Evolutionary conservation across 2,797 vertebrate genomes (phyloP).

Genomic region (Knipowitschia caucasica): DNA sequence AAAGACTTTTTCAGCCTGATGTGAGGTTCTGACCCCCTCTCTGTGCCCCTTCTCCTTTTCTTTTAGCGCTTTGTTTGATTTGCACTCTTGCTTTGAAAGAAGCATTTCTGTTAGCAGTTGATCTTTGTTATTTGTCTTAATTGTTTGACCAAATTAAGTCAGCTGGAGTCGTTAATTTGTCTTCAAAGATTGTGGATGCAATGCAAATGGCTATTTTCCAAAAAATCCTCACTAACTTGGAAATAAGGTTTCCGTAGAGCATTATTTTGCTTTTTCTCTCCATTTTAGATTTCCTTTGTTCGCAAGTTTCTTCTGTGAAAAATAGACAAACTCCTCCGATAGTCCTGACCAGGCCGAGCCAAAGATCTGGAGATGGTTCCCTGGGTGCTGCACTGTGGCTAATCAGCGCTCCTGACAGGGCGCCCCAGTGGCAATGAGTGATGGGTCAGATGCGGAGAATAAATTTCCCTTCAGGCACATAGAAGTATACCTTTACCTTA

Average conservation of each 20-base stretch:
- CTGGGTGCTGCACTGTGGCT: neutral
- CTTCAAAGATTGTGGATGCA: neutral
- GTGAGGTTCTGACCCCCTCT: conserved; percentile 37
- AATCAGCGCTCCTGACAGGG: neutral
- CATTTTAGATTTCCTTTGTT: neutral
- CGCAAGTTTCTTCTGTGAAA: neutral
- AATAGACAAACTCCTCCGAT: neutral
- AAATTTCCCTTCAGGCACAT: neutral
- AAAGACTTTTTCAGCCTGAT: conserved; percentile 34
- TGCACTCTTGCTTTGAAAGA: neutral
- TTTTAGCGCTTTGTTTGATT: neutral
- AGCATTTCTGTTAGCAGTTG: neutral
- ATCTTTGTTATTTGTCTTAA: neutral
- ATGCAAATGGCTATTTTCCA: neutral
- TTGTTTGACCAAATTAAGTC: neutral
- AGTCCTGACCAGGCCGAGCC: neutral
- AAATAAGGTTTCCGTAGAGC: too few relatives aligned
- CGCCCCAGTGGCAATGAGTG: neutral
- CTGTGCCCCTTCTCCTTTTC: conserved; percentile 2
- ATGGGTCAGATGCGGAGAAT: conserved; percentile 1
- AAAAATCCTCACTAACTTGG: neutral
- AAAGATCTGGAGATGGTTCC: neutral
- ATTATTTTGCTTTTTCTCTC: too few relatives aligned
- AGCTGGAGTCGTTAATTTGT: neutral
- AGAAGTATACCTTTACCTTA: neutral